phyloP scores from a whole-genome alignment of 2,797 vertebrate genomes.

The Sebastes baramenuke region DNA sequence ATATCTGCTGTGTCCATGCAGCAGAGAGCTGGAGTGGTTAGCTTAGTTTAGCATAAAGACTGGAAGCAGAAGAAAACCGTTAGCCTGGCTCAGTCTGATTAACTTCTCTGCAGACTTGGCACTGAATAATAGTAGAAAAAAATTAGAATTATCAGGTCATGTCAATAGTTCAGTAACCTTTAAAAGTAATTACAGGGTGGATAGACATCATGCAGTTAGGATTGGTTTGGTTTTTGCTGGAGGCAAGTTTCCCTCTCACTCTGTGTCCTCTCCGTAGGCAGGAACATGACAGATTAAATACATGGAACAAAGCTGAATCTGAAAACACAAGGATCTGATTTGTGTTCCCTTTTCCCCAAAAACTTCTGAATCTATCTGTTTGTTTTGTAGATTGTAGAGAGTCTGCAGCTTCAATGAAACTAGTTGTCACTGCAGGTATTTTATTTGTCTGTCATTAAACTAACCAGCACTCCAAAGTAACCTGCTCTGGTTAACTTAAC shows the following conservation, averaged over 20 bases:
- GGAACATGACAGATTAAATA: neutral
- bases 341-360: too few relatives aligned
- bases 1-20: neutral
- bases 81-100: neutral
- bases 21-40: neutral
- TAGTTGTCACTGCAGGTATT: neutral
- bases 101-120: neutral
- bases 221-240: constrained; percentile 5
- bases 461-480: neutral
- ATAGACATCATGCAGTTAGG: neutral
- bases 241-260: constrained; percentile 19
- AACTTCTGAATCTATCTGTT: neutral
- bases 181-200: neutral
- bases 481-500: neutral
- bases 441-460: neutral
- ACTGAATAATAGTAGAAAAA: neutral
- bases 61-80: neutral
- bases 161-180: neutral
- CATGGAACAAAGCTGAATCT: neutral
- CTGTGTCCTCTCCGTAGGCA: neutral
- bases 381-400: neutral
- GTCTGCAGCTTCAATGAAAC: neutral
- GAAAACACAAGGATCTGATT: neutral
- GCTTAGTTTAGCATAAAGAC: neutral
- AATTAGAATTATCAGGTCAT: neutral